Evolutionary conservation across 2,113 vertebrate genomes (phyloP), one percentile per base, ranked within the genome.

Genomic region (Centropus bengalensis): DNA sequence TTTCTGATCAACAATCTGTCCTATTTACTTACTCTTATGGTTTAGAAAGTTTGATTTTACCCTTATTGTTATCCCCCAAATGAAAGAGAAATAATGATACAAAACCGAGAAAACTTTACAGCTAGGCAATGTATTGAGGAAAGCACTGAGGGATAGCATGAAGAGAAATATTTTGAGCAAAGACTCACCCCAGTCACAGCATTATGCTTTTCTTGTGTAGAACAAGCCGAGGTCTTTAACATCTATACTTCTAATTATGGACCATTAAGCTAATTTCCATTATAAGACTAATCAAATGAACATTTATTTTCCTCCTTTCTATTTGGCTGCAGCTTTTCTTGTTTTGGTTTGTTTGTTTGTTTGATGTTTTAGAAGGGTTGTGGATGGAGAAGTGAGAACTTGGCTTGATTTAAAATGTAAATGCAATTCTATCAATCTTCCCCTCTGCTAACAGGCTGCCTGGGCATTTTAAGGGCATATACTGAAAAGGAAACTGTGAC

Each of bases 401-500:
- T 94, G 91, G 95, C 95, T 94, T 89, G 84, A 92, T 96, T 97
- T 91, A 87, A 94, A 88, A 95, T 96, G 93, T 89, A 95, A 97
- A 96, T 97, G 78, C 9, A 42, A 80, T 96, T 94, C 94, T 94
- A 95, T 97, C 95, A 95, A 92, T 97, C 96, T 96, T 96, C 67
- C 55, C 42, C 70, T 91, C 32, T 0, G 2, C 66, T 96, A 96
- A 94, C 91, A 86, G 89, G 55, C 87, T 92, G 94, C 91, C 86
- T 94, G 95, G 95, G 91, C 91, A 94, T 97, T 96, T 97, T 97
- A 94, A 95, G 95, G 95, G 91, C 93, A 96, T 93, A 95, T 92
- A 92, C 93, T 95, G 91, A 96, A 96, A 97, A 94, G 89, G 51
- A 92, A 95, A 92, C 59, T 92, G 83, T 96, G 95, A 87, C 91